phyloP scores from a whole-genome alignment of 64 coral and sea anemone genomes.

The Pocillopora damicornis region DNA sequence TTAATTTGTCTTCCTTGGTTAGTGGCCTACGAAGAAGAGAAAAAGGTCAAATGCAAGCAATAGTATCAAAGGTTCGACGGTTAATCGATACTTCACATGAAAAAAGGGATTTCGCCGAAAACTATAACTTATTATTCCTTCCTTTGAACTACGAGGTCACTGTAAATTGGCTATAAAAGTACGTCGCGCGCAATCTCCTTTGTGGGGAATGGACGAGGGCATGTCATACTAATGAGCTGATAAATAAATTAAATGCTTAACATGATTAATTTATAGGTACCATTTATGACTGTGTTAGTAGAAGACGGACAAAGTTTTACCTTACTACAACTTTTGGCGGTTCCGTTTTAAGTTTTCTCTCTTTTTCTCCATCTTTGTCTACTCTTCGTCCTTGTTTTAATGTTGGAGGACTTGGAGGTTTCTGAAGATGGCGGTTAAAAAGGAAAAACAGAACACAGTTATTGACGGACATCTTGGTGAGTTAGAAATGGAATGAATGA shows the following conservation, averaged over 20 bases:
- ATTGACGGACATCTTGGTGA: not conserved
- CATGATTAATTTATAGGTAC: too few relatives aligned
- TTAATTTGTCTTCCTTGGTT: constrained; percentile 82
- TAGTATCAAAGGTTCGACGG: not conserved
- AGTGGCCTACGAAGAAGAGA: constrained; percentile 67
- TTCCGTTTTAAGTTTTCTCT: constrained; percentile 90
- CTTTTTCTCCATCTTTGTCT: constrained; percentile 71
- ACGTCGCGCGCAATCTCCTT: not conserved
- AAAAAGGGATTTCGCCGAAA: too few relatives aligned
- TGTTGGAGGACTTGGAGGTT: constrained; percentile 72
- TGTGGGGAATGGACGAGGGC: not conserved
- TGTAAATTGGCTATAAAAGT: not conserved
- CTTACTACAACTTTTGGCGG: constrained; percentile 94
- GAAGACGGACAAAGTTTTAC: constrained; percentile 14
- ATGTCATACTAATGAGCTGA: too few relatives aligned
- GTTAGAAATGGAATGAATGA: not conserved
- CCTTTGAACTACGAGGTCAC: too few relatives aligned
- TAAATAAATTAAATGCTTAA: too few relatives aligned
- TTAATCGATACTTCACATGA: too few relatives aligned
- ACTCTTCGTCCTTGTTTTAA: constrained; percentile 58
- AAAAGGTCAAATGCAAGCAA: not conserved
- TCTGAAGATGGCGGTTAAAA: constrained; percentile 41
- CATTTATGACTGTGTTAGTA: too few relatives aligned
- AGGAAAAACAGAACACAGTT: not conserved
- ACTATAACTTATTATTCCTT: too few relatives aligned